These are phyloP conservation scores for Plecturocebus donacophilus DNA, from an alignment of 2,113 vertebrate species.

Conservation along the genomic window DNA sequence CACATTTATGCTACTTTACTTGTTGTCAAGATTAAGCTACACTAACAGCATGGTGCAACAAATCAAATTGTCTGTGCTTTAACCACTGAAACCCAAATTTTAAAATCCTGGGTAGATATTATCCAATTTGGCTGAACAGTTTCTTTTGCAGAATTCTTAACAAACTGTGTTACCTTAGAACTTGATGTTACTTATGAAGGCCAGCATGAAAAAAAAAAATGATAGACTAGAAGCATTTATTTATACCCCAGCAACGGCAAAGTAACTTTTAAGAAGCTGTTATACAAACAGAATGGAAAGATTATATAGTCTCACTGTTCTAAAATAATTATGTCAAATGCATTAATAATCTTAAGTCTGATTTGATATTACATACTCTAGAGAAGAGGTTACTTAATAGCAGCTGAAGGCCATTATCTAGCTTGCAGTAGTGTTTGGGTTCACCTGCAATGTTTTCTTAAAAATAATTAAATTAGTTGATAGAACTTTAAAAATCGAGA, in stretches of 20 bases:
- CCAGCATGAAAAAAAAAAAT: not conserved
- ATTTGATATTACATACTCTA: not conserved
- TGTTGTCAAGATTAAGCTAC: not conserved
- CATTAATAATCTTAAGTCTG: not conserved
- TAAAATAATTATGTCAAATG: not conserved
- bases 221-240: not conserved
- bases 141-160: not conserved
- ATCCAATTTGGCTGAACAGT: not conserved
- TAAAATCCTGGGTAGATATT: not conserved
- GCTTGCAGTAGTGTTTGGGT: not conserved
- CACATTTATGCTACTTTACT: not conserved
- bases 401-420: not conserved
- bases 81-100: not conserved
- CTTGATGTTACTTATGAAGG: not conserved
- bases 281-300: not conserved
- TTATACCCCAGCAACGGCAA: not conserved
- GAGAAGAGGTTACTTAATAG: slow-evolving; percentile 11
- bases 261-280: not conserved
- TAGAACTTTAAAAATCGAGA: slow-evolving; percentile 1
- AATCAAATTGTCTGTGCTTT: not conserved
- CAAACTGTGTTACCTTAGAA: not conserved
- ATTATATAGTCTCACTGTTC: not conserved
- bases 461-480: not conserved
- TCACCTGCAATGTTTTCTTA: not conserved
- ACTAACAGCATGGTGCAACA: not conserved